These are phyloP conservation scores for Orchesellides sinensis DNA, from an alignment of 2,888 invertebrate genomes.

Conservation along the genomic window DNA sequence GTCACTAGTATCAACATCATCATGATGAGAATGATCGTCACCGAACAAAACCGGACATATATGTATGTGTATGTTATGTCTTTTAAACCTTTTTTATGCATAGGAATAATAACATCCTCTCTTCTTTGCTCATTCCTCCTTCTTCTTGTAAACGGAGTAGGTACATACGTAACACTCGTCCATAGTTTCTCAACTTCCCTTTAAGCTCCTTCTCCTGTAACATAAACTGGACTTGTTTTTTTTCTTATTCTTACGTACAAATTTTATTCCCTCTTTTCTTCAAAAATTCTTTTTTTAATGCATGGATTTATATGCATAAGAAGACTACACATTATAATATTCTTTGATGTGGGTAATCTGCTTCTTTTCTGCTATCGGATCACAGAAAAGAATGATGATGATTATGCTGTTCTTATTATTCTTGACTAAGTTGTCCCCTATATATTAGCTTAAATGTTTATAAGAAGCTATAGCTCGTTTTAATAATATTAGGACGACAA, in stretches of 20 bases:
- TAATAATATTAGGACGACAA: too few relatives aligned
- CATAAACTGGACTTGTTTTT: slow-evolving; percentile 63
- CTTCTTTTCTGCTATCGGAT: not conserved
- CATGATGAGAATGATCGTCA: not conserved
- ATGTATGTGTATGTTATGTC: too few relatives aligned
- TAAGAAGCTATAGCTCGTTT: too few relatives aligned
- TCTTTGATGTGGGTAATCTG: slow-evolving; percentile 20
- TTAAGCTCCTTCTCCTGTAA: slow-evolving; percentile 52
- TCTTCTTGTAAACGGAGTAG: too few relatives aligned
- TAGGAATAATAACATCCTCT: slow-evolving; percentile 17
- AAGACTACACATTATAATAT: slow-evolving; percentile 6
- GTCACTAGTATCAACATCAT: not conserved
- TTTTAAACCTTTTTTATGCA: too few relatives aligned
- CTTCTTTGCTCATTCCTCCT: too few relatives aligned
- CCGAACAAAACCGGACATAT: slow-evolving; percentile 38
- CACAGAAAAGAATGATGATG: not conserved
- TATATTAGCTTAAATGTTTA: not conserved
- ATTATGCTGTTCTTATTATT: slow-evolving; percentile 38
- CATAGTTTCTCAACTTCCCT: slow-evolving; percentile 31
- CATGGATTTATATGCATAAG: slow-evolving; percentile 56
- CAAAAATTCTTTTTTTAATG: slow-evolving; percentile 13
- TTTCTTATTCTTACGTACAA: too few relatives aligned
- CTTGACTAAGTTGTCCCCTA: not conserved
- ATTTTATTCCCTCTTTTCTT: not conserved
- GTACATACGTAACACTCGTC: not conserved